Conservation (phyloP, 2,888 invertebrate species). For the Diachrysia chrysitis region DNA sequence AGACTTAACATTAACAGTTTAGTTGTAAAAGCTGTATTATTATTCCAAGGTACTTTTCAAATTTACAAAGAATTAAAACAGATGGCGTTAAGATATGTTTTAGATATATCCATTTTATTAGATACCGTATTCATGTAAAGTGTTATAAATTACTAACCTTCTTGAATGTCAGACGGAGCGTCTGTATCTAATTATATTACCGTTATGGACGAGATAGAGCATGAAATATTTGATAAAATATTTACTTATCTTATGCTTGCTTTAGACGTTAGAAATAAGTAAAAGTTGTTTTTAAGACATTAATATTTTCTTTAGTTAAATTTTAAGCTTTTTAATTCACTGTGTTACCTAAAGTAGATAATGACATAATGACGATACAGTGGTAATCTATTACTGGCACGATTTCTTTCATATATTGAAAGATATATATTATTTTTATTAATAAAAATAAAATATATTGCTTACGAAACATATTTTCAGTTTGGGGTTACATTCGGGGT, state of each 20-base stretch:
- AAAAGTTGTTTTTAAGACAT: neutral
- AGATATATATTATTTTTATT: too few species aligned
- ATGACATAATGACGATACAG: too few species aligned
- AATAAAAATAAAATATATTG: too few species aligned
- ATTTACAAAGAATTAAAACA: neutral
- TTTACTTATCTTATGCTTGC: neutral
- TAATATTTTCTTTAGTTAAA: neutral
- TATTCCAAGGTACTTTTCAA: too few species aligned
- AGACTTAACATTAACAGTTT: neutral
- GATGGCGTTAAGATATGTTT: neutral
- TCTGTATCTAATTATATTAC: conserved; percentile 1
- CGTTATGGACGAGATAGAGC: neutral
- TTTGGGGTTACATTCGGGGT: too few species aligned
- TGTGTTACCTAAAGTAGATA: too few species aligned
- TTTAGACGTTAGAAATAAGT: neutral
- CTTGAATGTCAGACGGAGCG: conserved; percentile 2
- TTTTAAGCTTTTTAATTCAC: neutral
- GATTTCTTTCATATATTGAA: too few species aligned
- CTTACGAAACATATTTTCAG: too few species aligned
- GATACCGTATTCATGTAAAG: neutral
- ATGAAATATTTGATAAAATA: conserved; percentile 2
- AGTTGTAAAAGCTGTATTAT: neutral
- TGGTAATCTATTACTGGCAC: too few species aligned
- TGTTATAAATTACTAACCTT: neutral
- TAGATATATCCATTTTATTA: neutral